Conservation (phyloP, 1,140 invertebrate genomes). For the Saccostrea cuccullata region DNA sequence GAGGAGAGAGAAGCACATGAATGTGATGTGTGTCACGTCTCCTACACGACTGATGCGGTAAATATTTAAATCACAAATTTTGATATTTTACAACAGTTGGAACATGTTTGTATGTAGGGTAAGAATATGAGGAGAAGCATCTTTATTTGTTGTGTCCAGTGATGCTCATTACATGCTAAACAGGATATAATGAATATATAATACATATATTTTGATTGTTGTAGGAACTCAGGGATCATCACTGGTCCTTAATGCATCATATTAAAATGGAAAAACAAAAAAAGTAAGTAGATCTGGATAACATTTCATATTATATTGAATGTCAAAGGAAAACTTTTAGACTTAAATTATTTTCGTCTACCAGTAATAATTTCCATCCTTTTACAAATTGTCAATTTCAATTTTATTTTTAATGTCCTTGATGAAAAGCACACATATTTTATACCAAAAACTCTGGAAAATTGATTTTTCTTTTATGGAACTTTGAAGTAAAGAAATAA, state of each 20-base stretch:
- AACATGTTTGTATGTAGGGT: background rate
- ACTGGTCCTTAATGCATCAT: slow-evolving; percentile 64
- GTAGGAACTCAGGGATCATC: slow-evolving; percentile 62
- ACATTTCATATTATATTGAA: background rate
- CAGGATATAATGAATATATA: too few species aligned
- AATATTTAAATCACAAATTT: background rate
- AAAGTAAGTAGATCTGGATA: slow-evolving; percentile 56
- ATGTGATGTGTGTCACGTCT: slow-evolving; percentile 53
- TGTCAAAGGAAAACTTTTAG: background rate
- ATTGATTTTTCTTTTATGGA: background rate
- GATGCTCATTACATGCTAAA: too few species aligned
- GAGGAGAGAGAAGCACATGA: slow-evolving; percentile 21
- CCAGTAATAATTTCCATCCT: too few species aligned
- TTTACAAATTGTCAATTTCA: background rate
- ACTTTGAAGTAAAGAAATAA: background rate
- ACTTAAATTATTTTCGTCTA: background rate
- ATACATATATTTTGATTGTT: background rate
- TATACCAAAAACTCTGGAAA: background rate
- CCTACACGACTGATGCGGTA: slow-evolving; percentile 50
- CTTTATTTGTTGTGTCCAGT: too few species aligned
- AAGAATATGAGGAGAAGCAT: too few species aligned
- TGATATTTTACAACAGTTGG: background rate
- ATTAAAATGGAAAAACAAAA: slow-evolving; percentile 63
- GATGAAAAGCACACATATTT: background rate
- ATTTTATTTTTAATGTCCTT: background rate